phyloP scores from a whole-genome alignment of 2,888 invertebrate genomes.

The Mylabris sibirica region DNA sequence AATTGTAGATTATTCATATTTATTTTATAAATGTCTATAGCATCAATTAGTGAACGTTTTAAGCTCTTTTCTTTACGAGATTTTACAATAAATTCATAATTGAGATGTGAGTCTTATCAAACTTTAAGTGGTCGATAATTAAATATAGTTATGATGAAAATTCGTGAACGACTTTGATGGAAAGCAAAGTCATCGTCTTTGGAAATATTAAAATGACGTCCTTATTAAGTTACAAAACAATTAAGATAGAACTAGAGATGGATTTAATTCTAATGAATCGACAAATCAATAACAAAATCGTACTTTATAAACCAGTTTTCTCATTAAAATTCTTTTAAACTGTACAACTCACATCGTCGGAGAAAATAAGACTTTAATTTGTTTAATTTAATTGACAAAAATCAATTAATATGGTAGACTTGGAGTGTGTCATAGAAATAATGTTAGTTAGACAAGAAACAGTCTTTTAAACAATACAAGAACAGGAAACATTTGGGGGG shows the following conservation, averaged over 20 bases:
- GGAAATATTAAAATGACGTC: not conserved
- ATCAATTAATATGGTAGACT: not conserved
- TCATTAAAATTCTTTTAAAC: not conserved
- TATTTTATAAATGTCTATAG: too few relatives aligned
- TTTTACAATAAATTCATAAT: too few relatives aligned
- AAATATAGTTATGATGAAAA: not conserved
- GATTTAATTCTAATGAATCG: not conserved
- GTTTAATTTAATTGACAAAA: not conserved
- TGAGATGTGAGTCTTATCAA: too few relatives aligned
- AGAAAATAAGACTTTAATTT: not conserved
- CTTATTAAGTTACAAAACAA: not conserved
- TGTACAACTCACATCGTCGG: not conserved
- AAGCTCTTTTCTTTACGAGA: too few relatives aligned
- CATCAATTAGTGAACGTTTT: not conserved
- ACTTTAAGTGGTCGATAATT: not conserved
- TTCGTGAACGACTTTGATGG: not conserved
- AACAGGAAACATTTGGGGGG: not conserved
- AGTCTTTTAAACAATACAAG: not conserved
- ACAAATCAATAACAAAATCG: not conserved
- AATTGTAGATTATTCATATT: too few relatives aligned
- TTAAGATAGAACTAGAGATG: not conserved
- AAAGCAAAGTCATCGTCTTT: not conserved
- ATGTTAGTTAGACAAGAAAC: not conserved
- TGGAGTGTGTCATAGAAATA: not conserved
- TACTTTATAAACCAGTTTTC: not conserved